Evolutionary conservation across 2,888 invertebrate genomes (phyloP).

Genomic region (Zelleria hepariella): DNA sequence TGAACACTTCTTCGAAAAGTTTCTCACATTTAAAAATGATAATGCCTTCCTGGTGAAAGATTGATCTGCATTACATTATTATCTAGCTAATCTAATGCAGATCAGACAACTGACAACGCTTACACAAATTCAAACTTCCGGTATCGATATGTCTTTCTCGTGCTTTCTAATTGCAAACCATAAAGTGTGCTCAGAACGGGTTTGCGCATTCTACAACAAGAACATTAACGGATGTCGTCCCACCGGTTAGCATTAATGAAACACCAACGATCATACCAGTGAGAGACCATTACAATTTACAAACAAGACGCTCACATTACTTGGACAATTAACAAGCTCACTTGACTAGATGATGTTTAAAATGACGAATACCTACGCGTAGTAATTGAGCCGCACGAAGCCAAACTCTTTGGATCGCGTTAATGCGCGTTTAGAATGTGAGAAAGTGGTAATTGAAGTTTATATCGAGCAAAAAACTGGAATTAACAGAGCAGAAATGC

Average conservation of each 20-base stretch:
- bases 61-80: too few species aligned
- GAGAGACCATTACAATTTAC: background rate
- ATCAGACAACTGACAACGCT: background rate
- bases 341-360: background rate
- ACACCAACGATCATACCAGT: slow-evolving; percentile 6
- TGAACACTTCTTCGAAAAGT: too few species aligned
- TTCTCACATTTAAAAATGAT: background rate
- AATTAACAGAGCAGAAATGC: background rate
- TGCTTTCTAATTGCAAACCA: slow-evolving; percentile 46
- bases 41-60: background rate
- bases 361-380: background rate
- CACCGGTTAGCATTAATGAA: slow-evolving; percentile 22
- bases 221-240: slow-evolving; percentile 32
- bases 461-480: background rate
- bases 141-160: slow-evolving; percentile 25
- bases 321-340: background rate
- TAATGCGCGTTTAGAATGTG: too few species aligned
- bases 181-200: slow-evolving; percentile 31
- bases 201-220: slow-evolving; percentile 19
- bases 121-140: background rate
- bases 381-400: too few species aligned
- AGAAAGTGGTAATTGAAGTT: background rate
- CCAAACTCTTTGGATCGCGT: too few species aligned
- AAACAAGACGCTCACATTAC: background rate
- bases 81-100: too few species aligned